Percentiles rank a stretch among this genome's conserved stretches.
These are phyloP conservation scores for Musca domestica DNA, from an alignment of 1,140 invertebrate genomes.

Conservation along the genomic window DNA sequence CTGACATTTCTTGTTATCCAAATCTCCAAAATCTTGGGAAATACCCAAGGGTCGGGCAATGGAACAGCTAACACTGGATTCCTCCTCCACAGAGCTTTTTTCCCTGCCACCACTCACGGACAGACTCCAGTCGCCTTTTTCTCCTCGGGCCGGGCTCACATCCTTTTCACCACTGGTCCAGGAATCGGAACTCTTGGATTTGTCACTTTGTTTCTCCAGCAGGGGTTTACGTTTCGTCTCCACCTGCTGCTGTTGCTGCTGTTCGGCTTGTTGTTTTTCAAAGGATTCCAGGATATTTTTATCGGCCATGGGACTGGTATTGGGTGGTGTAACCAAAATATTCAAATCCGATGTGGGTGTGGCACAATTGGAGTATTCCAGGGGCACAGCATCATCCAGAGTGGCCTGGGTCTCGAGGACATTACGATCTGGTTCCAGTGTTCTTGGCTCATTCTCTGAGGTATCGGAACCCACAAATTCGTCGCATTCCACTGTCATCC, in stretches of 20 bases:
- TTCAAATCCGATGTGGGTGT: conserved; percentile 50
- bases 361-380: conserved; percentile 49
- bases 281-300: conserved; percentile 48
- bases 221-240: conserved; percentile 52
- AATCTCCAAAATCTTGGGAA: conserved; percentile 67
- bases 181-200: conserved; percentile 66
- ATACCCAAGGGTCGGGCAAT: conserved; percentile 74
- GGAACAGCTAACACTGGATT: conserved; percentile 75
- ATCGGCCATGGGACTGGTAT: conserved; percentile 48
- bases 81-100: conserved; percentile 67
- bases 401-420: conserved; percentile 48
- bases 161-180: conserved; percentile 64
- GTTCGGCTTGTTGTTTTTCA: conserved; percentile 36
- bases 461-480: conserved; percentile 60
- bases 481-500: conserved; percentile 64
- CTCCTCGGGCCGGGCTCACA: conserved; percentile 54
- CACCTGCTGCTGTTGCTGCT: conserved; percentile 1
- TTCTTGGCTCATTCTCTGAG: conserved; percentile 53
- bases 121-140: conserved; percentile 52
- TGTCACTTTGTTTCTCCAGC: conserved; percentile 63
- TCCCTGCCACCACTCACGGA: conserved; percentile 59
- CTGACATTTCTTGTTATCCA: conserved; percentile 57
- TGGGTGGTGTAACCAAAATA: conserved; percentile 48
- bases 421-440: conserved; percentile 46
- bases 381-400: conserved; percentile 45